Evolutionary conservation across 1,140 invertebrate genomes (phyloP).

Genomic region (Drosophila malerkotliana): DNA sequence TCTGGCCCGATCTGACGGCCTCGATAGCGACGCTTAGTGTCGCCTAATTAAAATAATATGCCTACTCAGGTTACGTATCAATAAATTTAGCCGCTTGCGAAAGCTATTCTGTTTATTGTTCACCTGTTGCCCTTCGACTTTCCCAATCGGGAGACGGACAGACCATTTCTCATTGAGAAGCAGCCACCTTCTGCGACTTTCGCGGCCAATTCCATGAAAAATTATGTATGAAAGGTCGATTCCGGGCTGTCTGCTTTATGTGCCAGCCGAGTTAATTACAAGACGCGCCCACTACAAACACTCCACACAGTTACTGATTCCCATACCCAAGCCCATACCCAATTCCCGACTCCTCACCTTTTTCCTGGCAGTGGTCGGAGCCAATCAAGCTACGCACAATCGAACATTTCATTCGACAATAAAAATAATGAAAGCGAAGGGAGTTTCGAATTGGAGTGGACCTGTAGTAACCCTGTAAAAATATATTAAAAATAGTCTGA

Average conservation of each 20-base stretch:
- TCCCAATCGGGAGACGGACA: constrained; percentile 27
- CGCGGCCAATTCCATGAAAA: constrained; percentile 66
- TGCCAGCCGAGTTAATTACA: constrained; percentile 74
- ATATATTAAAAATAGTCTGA: not conserved
- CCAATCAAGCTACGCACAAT: constrained; percentile 77
- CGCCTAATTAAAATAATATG: constrained; percentile 82
- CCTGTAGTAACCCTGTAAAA: constrained; percentile 16
- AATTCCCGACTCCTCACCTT: constrained; percentile 2
- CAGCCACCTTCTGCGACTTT: constrained; percentile 53
- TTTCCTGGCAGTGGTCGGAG: constrained; percentile 33
- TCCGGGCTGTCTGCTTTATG: constrained; percentile 50
- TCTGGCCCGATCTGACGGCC: constrained; percentile 67
- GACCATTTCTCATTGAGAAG: constrained; percentile 29
- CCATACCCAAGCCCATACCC: constrained; percentile 2
- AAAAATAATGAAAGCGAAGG: constrained; percentile 46
- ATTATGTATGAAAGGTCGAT: constrained; percentile 57
- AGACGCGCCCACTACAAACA: constrained; percentile 72
- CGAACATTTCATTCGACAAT: constrained; percentile 73
- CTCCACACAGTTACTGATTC: constrained; percentile 3
- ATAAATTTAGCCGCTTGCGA: constrained; percentile 53
- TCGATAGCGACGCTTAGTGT: constrained; percentile 68
- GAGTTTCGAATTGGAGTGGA: not conserved
- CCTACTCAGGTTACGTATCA: constrained; percentile 75
- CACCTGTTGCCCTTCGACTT: constrained; percentile 49
- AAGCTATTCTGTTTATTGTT: constrained; percentile 49